These are phyloP conservation scores for Zosterops japonicus DNA, from an alignment of 2,113 vertebrate genomes.

Conservation along the genomic window DNA sequence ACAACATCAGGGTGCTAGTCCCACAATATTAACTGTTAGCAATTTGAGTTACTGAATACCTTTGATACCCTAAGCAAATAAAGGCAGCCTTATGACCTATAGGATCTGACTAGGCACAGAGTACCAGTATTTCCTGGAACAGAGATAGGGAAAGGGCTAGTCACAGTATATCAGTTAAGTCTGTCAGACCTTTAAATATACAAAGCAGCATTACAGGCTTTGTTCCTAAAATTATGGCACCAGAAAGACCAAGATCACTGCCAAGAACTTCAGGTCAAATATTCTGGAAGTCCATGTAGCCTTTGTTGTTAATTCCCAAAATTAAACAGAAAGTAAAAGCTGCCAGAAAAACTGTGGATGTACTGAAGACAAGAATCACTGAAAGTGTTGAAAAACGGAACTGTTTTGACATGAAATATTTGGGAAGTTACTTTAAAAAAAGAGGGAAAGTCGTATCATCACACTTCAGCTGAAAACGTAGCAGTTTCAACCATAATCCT, in stretches of 20 bases:
- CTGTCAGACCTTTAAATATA: background rate
- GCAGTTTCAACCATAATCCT: background rate
- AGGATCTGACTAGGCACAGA: background rate
- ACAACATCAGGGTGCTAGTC: background rate
- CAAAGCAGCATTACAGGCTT: background rate
- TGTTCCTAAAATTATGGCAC: background rate
- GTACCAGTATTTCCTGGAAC: background rate
- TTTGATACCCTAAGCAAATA: background rate
- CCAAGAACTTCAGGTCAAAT: background rate
- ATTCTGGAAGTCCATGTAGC: background rate
- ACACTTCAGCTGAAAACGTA: background rate
- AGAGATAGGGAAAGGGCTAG: background rate
- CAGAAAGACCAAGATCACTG: background rate
- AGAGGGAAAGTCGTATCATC: background rate
- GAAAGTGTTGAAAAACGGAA: background rate
- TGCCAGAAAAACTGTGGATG: background rate
- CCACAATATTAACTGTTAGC: background rate
- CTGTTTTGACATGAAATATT: background rate
- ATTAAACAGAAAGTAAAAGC: slow-evolving; percentile 4
- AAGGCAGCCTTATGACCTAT: background rate
- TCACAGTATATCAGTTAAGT: background rate
- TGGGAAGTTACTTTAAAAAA: background rate
- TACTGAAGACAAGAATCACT: background rate
- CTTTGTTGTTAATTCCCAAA: background rate
- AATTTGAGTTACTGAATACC: background rate